Evolutionary conservation across 2,797 vertebrate genomes (phyloP), one percentile per base, ranked within the genome.

Genomic region (Gymnopithys bicolor): DNA sequence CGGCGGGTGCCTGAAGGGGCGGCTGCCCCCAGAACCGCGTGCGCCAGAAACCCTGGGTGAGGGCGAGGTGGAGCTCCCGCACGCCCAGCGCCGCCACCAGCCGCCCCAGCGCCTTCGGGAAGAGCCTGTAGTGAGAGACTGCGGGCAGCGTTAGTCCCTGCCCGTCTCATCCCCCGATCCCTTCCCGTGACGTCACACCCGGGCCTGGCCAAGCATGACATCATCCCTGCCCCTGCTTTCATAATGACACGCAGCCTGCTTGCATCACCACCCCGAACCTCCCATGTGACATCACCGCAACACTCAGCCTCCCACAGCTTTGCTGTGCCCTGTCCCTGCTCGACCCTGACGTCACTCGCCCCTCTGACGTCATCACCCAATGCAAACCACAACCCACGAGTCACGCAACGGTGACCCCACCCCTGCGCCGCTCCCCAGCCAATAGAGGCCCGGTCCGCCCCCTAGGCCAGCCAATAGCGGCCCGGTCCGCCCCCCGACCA

Each of bases 41-140:
- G 93, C 99, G 98, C 99, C 99, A 99, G 98, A 98, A 99, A 53
- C 99, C 99, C 97, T 99, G 99, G 1, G 99, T 99, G 96, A 99
- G 99, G 81, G 99, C 99, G 64, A 99, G 98, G 97, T 99, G 99
- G 46, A 99, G 98, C 97, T 99, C 99, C 48, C 98, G 97, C 58
- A 99, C 98, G 0, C 99, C 99, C 95, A 99, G 99, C 92, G 99
- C 99, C 7, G 99, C 98, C 96, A 99, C 98, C 93, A 99, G 98
- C 93, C 98, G 99, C 12, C 99, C 99, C 96, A 99, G 96, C 7
- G 99, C 99, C 97, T 99, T 99, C 22, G 99, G 99, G 94, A 99
- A 99, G 8, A 99, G 98, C 91, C 99, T 98, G 97, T 99, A 99
- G 97, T 99, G 99, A 97, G 99, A 99, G 41, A 99, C 99, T 99